Evolutionary conservation across 1,140 invertebrate species (phyloP), one percentile per base, ranked within the genome.

Genomic region (Drosophila oshimai): DNA sequence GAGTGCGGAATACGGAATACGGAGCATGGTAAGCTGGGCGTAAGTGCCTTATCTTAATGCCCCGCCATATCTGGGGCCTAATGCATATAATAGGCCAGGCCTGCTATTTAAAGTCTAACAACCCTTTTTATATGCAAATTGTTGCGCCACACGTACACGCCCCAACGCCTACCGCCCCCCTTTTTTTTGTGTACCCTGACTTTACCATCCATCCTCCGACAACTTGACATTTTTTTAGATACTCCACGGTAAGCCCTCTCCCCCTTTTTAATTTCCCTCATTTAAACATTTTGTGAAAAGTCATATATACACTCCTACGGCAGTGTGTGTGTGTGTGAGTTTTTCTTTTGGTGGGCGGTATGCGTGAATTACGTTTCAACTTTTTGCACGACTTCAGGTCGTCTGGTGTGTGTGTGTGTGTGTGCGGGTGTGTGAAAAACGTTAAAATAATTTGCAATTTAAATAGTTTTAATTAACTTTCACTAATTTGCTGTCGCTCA

Each of bases 381-480:
- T 55, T 70, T 77, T 81, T 64, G 58, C 68, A 79, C 53, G 58
- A 64, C 64, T 62, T 34, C 36, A 36, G 46, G 29, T 42, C 29
- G 31, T 9, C 24, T 7, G 20, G 20, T 47, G 10, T 47, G 36
- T 39, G 36, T 18, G 13, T 41, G 24, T 58, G 34, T 69, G 31
- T 37, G 15, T 15, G 41, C 15, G 24, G 22, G 54, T 62, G 39
- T 72, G 54, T 46, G 61, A 58, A 68, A 76, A 87, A 87, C 68
- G 74, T 81, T 81, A 71, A 77, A 87, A 87, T 81, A 87, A 87
- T 87, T 87, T 87, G 76, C 81, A 87, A 88, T 87, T 87, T 87
- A 81, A 87, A 87, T 87, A 87, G 83, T 87, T 87, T 87, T 87
- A 87, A 87, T 87, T 87, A 87, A 87, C 76, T 87, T 81, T 87